A percentile compares a stretch with the other conserved stretches of the same genome.
These are phyloP conservation scores for Cataglyphis livida DNA, from an alignment of 2,888 invertebrate genomes.

Conservation along the genomic window DNA sequence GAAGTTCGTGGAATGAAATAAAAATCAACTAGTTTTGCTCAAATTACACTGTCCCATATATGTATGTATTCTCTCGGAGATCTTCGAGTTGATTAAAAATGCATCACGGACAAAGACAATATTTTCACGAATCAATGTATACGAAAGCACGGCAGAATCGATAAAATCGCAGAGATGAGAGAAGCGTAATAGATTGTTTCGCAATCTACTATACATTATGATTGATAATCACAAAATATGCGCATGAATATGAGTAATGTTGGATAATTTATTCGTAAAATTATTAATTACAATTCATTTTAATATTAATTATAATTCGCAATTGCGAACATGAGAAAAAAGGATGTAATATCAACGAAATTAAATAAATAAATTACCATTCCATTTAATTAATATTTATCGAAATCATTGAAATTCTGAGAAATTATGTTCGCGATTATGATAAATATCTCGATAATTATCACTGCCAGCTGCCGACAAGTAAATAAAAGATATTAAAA, in stretches of 20 bases:
- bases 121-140: slow-evolving; percentile 19
- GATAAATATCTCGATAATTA: neutral
- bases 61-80: slow-evolving; percentile 25
- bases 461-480: neutral
- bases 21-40: slow-evolving; percentile 66
- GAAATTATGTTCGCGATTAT: neutral
- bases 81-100: slow-evolving; percentile 59
- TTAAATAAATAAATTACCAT: slow-evolving; percentile 30
- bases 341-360: neutral
- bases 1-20: slow-evolving; percentile 54
- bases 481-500: slow-evolving; percentile 8
- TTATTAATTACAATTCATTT: slow-evolving; percentile 36
- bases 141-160: slow-evolving; percentile 18
- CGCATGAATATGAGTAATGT: neutral
- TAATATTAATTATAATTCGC: slow-evolving; percentile 40
- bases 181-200: neutral
- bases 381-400: slow-evolving; percentile 41
- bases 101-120: slow-evolving; percentile 52
- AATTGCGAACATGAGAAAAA: neutral
- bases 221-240: slow-evolving; percentile 25
- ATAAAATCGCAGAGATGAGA: neutral
- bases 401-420: slow-evolving; percentile 8
- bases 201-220: neutral
- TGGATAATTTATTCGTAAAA: slow-evolving; percentile 29
- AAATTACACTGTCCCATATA: slow-evolving; percentile 56